Percentiles rank a stretch among this genome's conserved stretches.
Conservation (phyloP, 1,140 invertebrate genomes). For the Drosophila punjabiensis region DNA sequence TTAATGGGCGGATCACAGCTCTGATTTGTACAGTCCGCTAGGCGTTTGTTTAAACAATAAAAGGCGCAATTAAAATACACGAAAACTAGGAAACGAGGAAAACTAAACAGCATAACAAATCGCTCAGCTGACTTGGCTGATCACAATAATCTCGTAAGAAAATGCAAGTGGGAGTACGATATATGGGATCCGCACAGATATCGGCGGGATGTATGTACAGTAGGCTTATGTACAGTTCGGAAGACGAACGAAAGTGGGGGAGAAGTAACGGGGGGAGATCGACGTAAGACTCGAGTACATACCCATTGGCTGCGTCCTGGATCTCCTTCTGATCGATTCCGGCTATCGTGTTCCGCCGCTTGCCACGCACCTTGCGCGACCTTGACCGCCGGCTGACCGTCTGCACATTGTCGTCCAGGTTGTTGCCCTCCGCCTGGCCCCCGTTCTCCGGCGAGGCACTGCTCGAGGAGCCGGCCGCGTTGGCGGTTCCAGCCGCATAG, state of each 20-base stretch:
- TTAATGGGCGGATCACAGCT: slow-evolving; percentile 47
- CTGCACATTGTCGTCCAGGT: slow-evolving; percentile 86
- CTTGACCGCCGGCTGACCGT: slow-evolving; percentile 90
- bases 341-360: slow-evolving; percentile 95
- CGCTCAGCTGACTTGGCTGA: slow-evolving; percentile 58
- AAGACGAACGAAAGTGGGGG: slow-evolving; percentile 42
- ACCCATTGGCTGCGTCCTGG: slow-evolving; percentile 91
- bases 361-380: slow-evolving; percentile 90
- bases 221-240: slow-evolving; percentile 63
- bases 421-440: slow-evolving; percentile 78
- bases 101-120: slow-evolving; percentile 84
- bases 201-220: slow-evolving; percentile 43
- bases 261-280: slow-evolving; percentile 32
- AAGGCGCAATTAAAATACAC: slow-evolving; percentile 45
- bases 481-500: slow-evolving; percentile 70
- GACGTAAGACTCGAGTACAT: slow-evolving; percentile 85
- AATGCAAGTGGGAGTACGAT: slow-evolving; percentile 55
- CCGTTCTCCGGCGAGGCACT: slow-evolving; percentile 85
- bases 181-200: slow-evolving; percentile 14
- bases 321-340: slow-evolving; percentile 95
- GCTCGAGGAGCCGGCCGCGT: slow-evolving; percentile 84
- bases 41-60: slow-evolving; percentile 51
- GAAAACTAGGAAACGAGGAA: slow-evolving; percentile 53
- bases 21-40: slow-evolving; percentile 55
- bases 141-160: slow-evolving; percentile 76